Base-by-base conservation (phyloP, 2,888 invertebrate genomes). In the Drosophila robusta region DNA sequence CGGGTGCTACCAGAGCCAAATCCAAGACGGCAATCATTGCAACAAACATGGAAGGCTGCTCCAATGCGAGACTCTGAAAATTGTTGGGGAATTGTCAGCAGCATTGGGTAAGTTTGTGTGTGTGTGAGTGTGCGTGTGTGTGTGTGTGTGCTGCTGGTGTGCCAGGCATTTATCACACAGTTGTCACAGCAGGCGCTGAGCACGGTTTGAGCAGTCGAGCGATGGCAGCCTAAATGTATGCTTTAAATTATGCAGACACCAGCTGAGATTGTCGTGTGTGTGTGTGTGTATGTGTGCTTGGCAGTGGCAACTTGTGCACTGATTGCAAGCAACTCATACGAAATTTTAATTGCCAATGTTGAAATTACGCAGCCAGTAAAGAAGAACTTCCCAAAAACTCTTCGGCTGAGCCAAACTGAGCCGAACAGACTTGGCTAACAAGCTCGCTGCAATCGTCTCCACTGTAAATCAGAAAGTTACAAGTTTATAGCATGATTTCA, bases 261-360 rank as follows among this genome's bases (percentile, higher is more conserved):
- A 87, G 79, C 88, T 83, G 88, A 87, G 89, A 75, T 80, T 79
- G 83, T 79, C 70, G 78, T 70, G 46, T 18, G 42, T 60, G 34
- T 24, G 16, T 46, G 34, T 49, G 36, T 36, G 42, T 45, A 62
- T 38, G 38, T 51, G 45, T 44, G 24, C 47, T 65, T 70, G 70
- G 80, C 70, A 72, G 22, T 55, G 36, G 68, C 55, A 79, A 78
- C 71, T 88, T 75, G 65, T 73, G 78, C 78, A 72, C 84, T 89
- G 90, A 89, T 89, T 89, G 90, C 90, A 86, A 75, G 80, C 90
- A 89, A 90, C 90, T 89, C 88, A 84, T 89, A 82, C 85, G 70
- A 87, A 89, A 90, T 90, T 90, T 90, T 87, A 90, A 90, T 89
- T 89, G 89, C 84, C 89, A 89, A 88, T 90, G 89, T 75, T 75